A percentile compares a stretch with the other conserved stretches of the same genome.
These are phyloP conservation scores for Lithobius niger DNA, from an alignment of 1,140 invertebrate genomes.

Conservation along the genomic window DNA sequence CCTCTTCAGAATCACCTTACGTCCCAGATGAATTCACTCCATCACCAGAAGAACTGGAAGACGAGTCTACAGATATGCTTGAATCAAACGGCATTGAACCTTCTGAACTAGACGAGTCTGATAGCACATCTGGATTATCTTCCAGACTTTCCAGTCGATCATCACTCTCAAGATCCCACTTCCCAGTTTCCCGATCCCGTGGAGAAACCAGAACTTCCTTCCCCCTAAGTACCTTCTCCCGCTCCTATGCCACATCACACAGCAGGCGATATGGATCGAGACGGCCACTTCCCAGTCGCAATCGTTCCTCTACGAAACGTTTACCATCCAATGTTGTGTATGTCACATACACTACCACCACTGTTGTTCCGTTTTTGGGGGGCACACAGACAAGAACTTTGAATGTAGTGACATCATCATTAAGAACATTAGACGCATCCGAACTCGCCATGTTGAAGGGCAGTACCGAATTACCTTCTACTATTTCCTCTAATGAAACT, in stretches of 20 bases:
- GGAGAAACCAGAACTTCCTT: neutral
- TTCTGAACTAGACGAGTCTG: too few relatives aligned
- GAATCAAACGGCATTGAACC: neutral
- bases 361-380: conserved; percentile 22
- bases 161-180: too few relatives aligned
- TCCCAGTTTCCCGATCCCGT: neutral
- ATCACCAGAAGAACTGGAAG: too few relatives aligned
- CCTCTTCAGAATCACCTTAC: too few relatives aligned
- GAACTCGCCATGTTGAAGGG: too few relatives aligned
- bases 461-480: too few relatives aligned
- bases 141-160: too few relatives aligned
- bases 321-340: conserved; percentile 21
- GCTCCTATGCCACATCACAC: neutral
- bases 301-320: neutral
- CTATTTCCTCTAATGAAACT: neutral
- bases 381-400: conserved; percentile 21
- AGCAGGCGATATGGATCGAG: neutral
- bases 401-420: conserved; percentile 22
- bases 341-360: conserved; percentile 23
- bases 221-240: too few relatives aligned
- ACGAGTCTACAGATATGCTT: neutral
- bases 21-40: too few relatives aligned
- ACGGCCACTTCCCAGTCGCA: neutral
- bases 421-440: conserved; percentile 19
- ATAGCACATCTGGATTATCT: too few relatives aligned